phyloP scores from a whole-genome alignment of 2,113 vertebrate species.

The human region GRCh38 chr3:136643001-136643500 shows the following conservation, averaged over 20 bases:
- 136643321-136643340: not conserved
- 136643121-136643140: not conserved
- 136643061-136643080: not conserved
- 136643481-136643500: not conserved
- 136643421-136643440: not conserved
- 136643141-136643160: not conserved
- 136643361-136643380: not conserved
- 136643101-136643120: not conserved
- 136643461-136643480: not conserved
- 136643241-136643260: not conserved
- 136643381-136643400: not conserved
- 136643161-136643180: not conserved
- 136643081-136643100: not conserved
- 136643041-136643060: not conserved
- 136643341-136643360: not conserved
- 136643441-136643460: not conserved
- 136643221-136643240: not conserved
- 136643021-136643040: not conserved
- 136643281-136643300: conserved; percentile 12
- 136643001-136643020: not conserved
- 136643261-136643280: not conserved
- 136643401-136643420: not conserved
- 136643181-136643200: not conserved
- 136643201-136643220: not conserved
- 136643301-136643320: not conserved